Evolutionary conservation across 2,797 vertebrate species (phyloP).

Genomic region (Bovichtus diacanthus): DNA sequence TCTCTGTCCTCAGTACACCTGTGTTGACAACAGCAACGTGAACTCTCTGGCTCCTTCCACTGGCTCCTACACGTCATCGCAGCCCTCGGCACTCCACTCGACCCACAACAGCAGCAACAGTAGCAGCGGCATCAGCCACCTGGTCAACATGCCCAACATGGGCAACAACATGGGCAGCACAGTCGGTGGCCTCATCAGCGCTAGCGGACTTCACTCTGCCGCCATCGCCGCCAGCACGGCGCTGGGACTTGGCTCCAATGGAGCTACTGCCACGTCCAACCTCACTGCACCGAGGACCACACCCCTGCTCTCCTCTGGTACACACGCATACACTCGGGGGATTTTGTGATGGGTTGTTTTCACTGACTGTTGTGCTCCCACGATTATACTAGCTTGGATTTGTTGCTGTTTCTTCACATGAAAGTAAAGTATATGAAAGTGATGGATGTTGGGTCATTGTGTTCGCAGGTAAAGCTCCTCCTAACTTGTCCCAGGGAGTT

Average conservation of each 20-base stretch:
- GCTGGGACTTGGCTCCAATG: slow-evolving; percentile 89
- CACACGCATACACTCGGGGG: not conserved
- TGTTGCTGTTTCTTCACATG: not conserved
- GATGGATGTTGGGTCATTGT: slow-evolving; percentile 25
- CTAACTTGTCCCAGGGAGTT: slow-evolving; percentile 94
- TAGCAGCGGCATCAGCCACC: slow-evolving; percentile 77
- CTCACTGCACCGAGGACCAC: slow-evolving; percentile 85
- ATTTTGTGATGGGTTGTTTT: not conserved
- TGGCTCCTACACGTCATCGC: slow-evolving; percentile 77
- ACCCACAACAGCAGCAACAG: slow-evolving; percentile 79
- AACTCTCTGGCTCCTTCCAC: slow-evolving; percentile 86
- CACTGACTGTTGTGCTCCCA: not conserved
- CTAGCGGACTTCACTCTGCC: slow-evolving; percentile 82
- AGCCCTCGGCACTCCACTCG: slow-evolving; percentile 69
- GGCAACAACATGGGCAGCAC: slow-evolving; percentile 73
- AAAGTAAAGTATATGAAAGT: not conserved
- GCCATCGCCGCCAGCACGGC: slow-evolving; percentile 65
- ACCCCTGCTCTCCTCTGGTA: slow-evolving; percentile 89
- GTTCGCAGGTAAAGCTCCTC: slow-evolving; percentile 93
- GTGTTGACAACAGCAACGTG: slow-evolving; percentile 86
- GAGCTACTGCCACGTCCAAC: slow-evolving; percentile 85
- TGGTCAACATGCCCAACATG: slow-evolving; percentile 70
- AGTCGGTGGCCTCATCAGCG: slow-evolving; percentile 63
- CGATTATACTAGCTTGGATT: not conserved
- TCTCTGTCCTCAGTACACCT: slow-evolving; percentile 85